These are phyloP conservation scores for Pandion haliaetus DNA, from an alignment of 2,113 vertebrate genomes.

Conservation along the genomic window DNA sequence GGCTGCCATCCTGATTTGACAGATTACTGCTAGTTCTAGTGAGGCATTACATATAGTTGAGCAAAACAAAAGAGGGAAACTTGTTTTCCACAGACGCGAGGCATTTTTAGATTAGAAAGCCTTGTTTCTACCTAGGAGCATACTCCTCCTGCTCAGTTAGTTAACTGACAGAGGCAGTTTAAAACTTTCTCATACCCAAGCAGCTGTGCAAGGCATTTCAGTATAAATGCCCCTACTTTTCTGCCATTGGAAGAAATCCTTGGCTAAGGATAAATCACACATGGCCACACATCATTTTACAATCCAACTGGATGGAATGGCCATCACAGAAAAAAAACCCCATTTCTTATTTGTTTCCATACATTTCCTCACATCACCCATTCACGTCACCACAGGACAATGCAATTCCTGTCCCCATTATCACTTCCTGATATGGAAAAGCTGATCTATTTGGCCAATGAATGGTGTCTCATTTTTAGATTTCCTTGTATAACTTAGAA, in stretches of 20 bases:
- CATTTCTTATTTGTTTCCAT: conserved; percentile 61
- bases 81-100: not conserved
- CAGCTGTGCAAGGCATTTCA: not conserved
- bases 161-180: not conserved
- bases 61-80: not conserved
- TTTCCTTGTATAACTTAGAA: conserved; percentile 45
- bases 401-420: conserved; percentile 63
- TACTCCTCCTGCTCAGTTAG: not conserved
- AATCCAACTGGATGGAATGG: conserved; percentile 36
- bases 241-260: conserved; percentile 16
- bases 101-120: not conserved
- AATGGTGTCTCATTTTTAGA: conserved; percentile 52
- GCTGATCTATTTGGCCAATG: conserved; percentile 49
- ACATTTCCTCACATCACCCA: conserved; percentile 58
- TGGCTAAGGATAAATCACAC: not conserved
- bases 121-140: not conserved
- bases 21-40: not conserved
- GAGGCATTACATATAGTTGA: not conserved
- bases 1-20: conserved; percentile 7
- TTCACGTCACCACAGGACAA: conserved; percentile 57
- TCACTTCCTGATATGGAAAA: conserved; percentile 70
- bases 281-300: not conserved
- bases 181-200: not conserved
- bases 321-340: not conserved
- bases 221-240: not conserved